phyloP scores from a whole-genome alignment of 1,140 invertebrate genomes.

The Cheumatopsyche charites region DNA sequence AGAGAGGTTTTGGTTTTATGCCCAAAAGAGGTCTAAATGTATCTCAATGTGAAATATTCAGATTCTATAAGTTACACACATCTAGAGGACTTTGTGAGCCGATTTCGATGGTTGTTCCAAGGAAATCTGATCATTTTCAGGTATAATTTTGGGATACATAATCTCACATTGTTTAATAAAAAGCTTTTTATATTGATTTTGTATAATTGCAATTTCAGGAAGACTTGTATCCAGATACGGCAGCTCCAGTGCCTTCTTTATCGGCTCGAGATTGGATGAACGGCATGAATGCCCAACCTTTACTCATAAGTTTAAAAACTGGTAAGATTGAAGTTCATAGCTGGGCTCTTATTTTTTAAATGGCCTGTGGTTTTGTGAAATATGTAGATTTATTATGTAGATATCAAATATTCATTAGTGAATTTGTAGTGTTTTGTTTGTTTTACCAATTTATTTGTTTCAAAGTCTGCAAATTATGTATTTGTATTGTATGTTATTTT shows the following conservation, averaged over 20 bases:
- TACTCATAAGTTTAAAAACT: constrained; percentile 84
- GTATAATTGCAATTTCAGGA: constrained; percentile 61
- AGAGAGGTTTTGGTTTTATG: constrained; percentile 90
- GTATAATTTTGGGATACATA: constrained; percentile 51
- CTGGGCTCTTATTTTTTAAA: neutral
- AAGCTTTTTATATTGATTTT: constrained; percentile 5
- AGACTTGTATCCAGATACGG: constrained; percentile 93
- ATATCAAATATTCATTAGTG: neutral
- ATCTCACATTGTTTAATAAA: neutral
- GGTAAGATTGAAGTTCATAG: constrained; percentile 56
- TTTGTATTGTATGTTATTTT: neutral
- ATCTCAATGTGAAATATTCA: constrained; percentile 81
- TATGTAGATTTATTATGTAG: neutral
- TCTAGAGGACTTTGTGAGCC: constrained; percentile 87
- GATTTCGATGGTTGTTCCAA: constrained; percentile 92
- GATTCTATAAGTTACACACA: constrained; percentile 93
- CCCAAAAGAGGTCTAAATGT: constrained; percentile 91
- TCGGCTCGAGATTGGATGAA: constrained; percentile 88
- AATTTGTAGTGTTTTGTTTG: neutral
- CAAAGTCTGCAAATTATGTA: no score
- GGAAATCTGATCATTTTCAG: constrained; percentile 72
- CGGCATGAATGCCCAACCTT: constrained; percentile 80
- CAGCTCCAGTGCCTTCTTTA: constrained; percentile 79
- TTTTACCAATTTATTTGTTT: no score
- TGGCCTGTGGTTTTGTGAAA: neutral